Base-by-base conservation (phyloP, 2,888 invertebrate genomes). In the Mesorhabditis spiculigera region DNA sequence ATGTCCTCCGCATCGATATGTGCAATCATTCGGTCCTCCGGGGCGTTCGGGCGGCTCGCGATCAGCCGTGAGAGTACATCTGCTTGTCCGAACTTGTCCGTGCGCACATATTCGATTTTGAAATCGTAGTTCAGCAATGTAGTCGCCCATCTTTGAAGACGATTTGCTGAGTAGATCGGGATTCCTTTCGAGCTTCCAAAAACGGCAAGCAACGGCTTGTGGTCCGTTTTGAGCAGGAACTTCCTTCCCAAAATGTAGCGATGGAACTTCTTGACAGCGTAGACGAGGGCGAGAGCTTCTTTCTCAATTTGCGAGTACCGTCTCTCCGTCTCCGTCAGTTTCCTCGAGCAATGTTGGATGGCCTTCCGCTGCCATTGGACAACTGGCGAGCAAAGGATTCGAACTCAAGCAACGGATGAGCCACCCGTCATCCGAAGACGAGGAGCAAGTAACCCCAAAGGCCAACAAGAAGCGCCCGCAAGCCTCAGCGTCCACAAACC, bases 181-280 rank as follows among this genome's bases (percentile, higher is more conserved):
- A 85, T 70, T 5, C 72, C 76, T 41, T 69, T 73, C 68, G 78
- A 76, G 13, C 68, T 67, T 5, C 78, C 78, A 45, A 79, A 80
- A 41, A 80, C 75, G 0, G 71, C n/a, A 2, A 79, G 85, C 4
- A 89, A 73, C 0, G 88, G 87, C 70, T 75, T 68, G 63, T 80
- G 80, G 67, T 80, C 80, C 8, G 80, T 80, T 16, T 65, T 68
- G 4, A 80, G 74, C 2, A 85, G 86, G 75, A 88, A 89, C n/a
- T 81, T 76, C 13, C 85, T 76, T 4, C 87, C 87, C 71, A 78
- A 86, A 0, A 88, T 64, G 74, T 86, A 88, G 43, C 86, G 78
- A 67, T 86, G 85, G 77, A 87, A 88, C 75, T 85, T 85, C 43
- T 82, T 79, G 3, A 87, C 81, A 1, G 86, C 87, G 72, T 82